Conservation (phyloP, 2,888 invertebrate species). For the Nycteola revayana region DNA sequence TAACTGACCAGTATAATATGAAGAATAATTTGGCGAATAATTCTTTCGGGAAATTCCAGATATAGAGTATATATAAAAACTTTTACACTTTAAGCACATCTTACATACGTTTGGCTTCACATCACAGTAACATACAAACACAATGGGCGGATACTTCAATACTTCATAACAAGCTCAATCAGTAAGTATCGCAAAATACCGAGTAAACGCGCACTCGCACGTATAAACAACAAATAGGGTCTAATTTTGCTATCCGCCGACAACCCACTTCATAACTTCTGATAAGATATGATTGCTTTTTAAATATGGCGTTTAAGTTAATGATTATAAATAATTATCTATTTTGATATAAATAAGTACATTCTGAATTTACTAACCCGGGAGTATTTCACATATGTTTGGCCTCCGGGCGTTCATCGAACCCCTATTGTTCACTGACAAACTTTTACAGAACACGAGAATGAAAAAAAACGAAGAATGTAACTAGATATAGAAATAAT, state of each 20-base stretch:
- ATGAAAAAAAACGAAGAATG: conserved; percentile 35
- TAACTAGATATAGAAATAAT: conserved; percentile 33
- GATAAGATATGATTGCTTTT: conserved; percentile 60
- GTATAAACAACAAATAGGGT: conserved; percentile 41
- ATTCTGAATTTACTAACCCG: conserved; percentile 51
- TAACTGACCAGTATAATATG: conserved; percentile 19
- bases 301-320: conserved; percentile 27
- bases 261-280: conserved; percentile 40
- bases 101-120: conserved; percentile 13
- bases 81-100: conserved; percentile 20
- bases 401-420: conserved; percentile 58
- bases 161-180: conserved; percentile 39
- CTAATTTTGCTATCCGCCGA: conserved; percentile 33
- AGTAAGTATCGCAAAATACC: conserved; percentile 43
- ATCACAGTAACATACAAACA: conserved; percentile 32
- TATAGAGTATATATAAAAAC: conserved; percentile 12
- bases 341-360: background rate
- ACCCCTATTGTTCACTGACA: conserved; percentile 39
- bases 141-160: conserved; percentile 45
- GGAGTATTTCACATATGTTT: conserved; percentile 48
- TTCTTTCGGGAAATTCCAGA: conserved; percentile 10
- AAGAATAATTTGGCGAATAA: conserved; percentile 9
- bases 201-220: conserved; percentile 50
- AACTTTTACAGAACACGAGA: conserved; percentile 41
- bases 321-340: conserved; percentile 37